Evolutionary conservation across 2,888 invertebrate genomes (phyloP).

Genomic region (Augochlorella aurata): DNA sequence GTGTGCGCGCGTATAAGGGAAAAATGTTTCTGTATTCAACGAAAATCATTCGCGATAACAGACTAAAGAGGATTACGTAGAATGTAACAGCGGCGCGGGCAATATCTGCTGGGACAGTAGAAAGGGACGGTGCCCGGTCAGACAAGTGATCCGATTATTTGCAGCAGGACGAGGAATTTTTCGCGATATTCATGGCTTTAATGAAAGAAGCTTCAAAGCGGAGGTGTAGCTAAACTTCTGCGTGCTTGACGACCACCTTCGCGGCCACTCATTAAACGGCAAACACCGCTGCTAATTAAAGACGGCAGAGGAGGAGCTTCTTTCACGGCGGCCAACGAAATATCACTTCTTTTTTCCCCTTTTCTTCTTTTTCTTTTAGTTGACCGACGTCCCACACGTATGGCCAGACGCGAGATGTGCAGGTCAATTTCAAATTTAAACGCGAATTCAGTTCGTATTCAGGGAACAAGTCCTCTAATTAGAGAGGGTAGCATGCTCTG

Average conservation of each 20-base stretch:
- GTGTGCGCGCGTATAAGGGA: background rate
- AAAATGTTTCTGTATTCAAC: background rate
- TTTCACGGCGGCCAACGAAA: background rate
- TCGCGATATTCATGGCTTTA: slow-evolving; percentile 12
- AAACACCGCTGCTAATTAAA: slow-evolving; percentile 38
- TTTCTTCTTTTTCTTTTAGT: background rate
- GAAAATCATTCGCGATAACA: background rate
- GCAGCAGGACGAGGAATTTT: slow-evolving; percentile 26
- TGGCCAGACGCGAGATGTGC: background rate
- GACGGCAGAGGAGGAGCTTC: background rate
- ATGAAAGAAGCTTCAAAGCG: slow-evolving; percentile 4
- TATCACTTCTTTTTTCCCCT: background rate
- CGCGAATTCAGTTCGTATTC: background rate
- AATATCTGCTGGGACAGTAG: slow-evolving; percentile 1
- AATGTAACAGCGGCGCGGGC: background rate
- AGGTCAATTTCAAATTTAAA: background rate
- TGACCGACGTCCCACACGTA: background rate
- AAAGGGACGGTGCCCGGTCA: slow-evolving; percentile 1
- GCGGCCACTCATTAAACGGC: slow-evolving; percentile 36
- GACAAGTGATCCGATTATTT: slow-evolving; percentile 38
- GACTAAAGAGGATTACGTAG: background rate
- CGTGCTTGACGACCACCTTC: slow-evolving; percentile 46
- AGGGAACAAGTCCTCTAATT: background rate
- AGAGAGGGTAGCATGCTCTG: background rate
- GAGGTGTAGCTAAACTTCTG: slow-evolving; percentile 31